Evolutionary conservation across 1,140 invertebrate species (phyloP).

Genomic region (Trialeurodes vaporariorum): DNA sequence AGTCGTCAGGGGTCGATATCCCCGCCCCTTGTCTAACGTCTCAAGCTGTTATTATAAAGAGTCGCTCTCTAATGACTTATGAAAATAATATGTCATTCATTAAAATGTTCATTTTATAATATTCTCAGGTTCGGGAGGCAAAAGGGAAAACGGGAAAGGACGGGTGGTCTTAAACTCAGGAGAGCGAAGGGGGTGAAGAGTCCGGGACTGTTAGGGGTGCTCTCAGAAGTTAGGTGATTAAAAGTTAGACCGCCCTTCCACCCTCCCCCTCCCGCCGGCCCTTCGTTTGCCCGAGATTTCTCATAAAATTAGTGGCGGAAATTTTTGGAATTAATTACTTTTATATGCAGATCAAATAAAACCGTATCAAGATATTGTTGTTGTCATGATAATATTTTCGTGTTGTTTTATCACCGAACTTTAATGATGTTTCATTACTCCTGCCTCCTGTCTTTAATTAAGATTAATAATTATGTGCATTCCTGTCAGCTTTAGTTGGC

Average conservation of each 20-base stretch:
- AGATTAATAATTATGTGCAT: not conserved
- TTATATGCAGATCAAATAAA: slow-evolving; percentile 1
- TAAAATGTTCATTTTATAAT: not conserved
- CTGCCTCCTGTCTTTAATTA: not conserved
- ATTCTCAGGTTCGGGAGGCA: not conserved
- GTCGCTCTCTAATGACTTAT: not conserved
- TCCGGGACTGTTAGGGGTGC: not conserved
- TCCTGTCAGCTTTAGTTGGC: not conserved
- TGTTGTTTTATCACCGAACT: not conserved
- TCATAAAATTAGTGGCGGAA: not conserved
- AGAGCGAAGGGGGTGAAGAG: not conserved
- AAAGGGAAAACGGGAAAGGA: too few relatives aligned
- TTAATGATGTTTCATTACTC: not conserved
- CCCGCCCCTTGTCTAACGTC: not conserved
- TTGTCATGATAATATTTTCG: not conserved
- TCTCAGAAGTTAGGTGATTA: too few relatives aligned
- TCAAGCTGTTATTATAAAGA: not conserved
- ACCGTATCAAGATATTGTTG: not conserved
- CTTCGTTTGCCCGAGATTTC: too few relatives aligned
- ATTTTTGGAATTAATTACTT: not conserved
- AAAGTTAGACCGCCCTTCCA: not conserved
- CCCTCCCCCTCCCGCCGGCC: too few relatives aligned
- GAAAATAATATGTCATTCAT: not conserved
- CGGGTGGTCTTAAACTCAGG: too few relatives aligned
- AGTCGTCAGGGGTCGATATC: too few relatives aligned